These are phyloP conservation scores for Acanthosepion pharaonis DNA, from an alignment of 2,888 invertebrate species.

Conservation along the genomic window DNA sequence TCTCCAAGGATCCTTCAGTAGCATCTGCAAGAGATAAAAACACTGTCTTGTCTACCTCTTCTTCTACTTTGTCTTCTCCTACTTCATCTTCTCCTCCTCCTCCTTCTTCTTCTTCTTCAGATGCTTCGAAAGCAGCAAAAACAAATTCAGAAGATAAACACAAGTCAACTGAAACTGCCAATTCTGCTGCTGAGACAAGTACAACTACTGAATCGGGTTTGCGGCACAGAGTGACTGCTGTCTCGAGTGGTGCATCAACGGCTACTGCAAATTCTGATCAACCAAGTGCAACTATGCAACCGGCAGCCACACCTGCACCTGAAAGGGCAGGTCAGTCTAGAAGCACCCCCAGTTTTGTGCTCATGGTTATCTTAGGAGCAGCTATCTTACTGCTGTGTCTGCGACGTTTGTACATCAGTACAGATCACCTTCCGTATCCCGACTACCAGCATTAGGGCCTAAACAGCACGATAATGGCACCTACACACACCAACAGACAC, in stretches of 20 bases:
- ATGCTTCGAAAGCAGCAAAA: background rate
- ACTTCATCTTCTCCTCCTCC: background rate
- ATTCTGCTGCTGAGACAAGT: background rate
- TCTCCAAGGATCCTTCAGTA: background rate
- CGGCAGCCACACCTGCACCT: background rate
- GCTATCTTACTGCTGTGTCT: conserved; percentile 40
- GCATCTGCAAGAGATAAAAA: background rate
- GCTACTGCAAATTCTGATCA: background rate
- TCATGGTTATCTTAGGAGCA: conserved; percentile 24
- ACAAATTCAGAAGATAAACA: background rate
- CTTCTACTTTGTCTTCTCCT: background rate
- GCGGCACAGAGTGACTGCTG: background rate
- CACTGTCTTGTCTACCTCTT: background rate
- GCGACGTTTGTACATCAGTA: conserved; percentile 37
- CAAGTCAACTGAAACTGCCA: background rate
- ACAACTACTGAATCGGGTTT: background rate
- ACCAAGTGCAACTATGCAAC: background rate
- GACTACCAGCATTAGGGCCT: conserved; percentile 36
- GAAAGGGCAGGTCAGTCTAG: background rate
- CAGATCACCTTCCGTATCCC: background rate
- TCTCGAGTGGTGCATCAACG: background rate
- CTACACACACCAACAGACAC: background rate
- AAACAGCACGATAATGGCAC: background rate
- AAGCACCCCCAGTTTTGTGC: background rate
- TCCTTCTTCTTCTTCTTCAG: background rate